These are phyloP conservation scores for Epinotia demarniana DNA, from an alignment of 2,888 invertebrate species.

Conservation along the genomic window DNA sequence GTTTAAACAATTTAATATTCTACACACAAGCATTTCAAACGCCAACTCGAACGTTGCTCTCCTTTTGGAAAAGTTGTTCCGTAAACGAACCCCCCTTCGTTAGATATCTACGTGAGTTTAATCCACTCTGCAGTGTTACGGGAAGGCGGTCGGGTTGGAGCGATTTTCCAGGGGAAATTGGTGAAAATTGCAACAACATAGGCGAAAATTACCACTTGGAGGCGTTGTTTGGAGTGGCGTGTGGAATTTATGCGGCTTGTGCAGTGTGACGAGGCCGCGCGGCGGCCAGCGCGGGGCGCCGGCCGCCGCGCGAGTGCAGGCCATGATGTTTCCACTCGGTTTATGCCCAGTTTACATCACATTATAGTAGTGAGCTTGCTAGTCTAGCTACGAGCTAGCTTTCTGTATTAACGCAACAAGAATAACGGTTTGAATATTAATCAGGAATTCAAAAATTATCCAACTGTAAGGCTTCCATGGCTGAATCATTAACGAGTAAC, in stretches of 20 bases:
- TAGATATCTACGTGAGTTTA: constrained; percentile 84
- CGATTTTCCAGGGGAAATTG: constrained; percentile 77
- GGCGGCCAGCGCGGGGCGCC: constrained; percentile 1
- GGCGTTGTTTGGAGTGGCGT: constrained; percentile 74
- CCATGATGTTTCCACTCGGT: constrained; percentile 27
- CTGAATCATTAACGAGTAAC: neutral
- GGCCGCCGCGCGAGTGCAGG: constrained; percentile 10
- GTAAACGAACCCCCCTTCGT: constrained; percentile 82
- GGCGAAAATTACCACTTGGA: constrained; percentile 80
- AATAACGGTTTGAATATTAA: constrained; percentile 13
- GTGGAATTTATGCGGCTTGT: constrained; percentile 71
- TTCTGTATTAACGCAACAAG: constrained; percentile 16
- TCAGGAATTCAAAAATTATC: neutral
- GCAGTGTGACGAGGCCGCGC: constrained; percentile 61
- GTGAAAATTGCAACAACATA: constrained; percentile 82
- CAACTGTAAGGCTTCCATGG: neutral
- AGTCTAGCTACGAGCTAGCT: constrained; percentile 5
- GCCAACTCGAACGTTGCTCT: constrained; percentile 80
- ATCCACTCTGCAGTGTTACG: constrained; percentile 69
- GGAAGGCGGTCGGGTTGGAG: constrained; percentile 67
- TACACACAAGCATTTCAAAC: constrained; percentile 81
- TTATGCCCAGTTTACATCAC: constrained; percentile 23
- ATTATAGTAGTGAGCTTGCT: constrained; percentile 20
- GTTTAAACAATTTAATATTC: constrained; percentile 84
- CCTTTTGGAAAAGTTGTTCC: constrained; percentile 81